Evolutionary conservation across 2,888 invertebrate species (phyloP), one percentile per base, ranked within the genome.

Genomic region (Lithophane semibrunnea): DNA sequence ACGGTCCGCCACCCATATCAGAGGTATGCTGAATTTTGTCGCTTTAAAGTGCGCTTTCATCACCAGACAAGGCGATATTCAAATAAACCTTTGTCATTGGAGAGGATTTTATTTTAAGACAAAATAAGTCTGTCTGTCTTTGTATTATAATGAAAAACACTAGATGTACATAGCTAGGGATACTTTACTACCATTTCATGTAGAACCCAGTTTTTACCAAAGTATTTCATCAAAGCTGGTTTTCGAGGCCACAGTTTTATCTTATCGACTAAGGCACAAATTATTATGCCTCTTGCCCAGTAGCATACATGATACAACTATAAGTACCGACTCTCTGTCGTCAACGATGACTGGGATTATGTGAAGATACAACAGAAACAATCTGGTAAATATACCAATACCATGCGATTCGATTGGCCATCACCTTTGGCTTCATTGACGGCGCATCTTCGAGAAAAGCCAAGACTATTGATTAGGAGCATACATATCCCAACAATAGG

Each of bases 1-100:
- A 73, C 68, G 52, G 61, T 65, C 61, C 75, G 60, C 82, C 74
- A 74, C 83, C 77, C 77, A 77, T 71, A 79, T 29, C 49, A 65
- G 42, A 65, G 52, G 44, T 58, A 75, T 71, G 65, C 71, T 64
- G 60, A 70, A 56, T 72, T 60, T 72, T 65, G 29, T 60, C 42
- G 16, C 49, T 49, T 49, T 44, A 44, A 29, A 37, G 10, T n/a
- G 9, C 68, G 9, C 58, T 60, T 68, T 67, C 0, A 37, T 24
- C n/a, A 9, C 24, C 18, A 54, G 1, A 37, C 3, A 18, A 16
- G 49, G 18, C 16, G 5, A 58, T 54, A 64, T 72, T n/a, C 29
- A n/a, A 52, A 37, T 44, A 44, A 63, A 29, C 2, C 3, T 29
- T 29, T 66, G 12, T 13, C 47, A 66, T 47, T 12, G 18, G 12